A percentile compares a stretch with the other conserved stretches of the same genome.
Conservation (phyloP, 2,113 vertebrate species). For the Lophochroa leadbeateri region DNA sequence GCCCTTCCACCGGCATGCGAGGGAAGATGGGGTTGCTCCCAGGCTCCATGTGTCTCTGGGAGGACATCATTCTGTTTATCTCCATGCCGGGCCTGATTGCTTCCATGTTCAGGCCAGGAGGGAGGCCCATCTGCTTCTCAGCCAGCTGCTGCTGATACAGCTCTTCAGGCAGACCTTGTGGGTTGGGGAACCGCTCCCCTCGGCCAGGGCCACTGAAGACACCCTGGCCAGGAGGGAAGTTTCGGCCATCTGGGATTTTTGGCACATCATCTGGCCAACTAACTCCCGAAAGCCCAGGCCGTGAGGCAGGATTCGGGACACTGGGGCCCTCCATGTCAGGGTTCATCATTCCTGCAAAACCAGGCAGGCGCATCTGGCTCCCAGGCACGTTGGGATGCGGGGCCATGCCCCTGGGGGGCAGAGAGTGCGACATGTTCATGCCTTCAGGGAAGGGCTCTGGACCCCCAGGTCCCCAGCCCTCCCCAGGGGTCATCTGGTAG, state of each 20-base stretch:
- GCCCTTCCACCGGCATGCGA: slow-evolving; percentile 91
- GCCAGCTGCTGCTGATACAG: slow-evolving; percentile 95
- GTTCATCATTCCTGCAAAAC: slow-evolving; percentile 95
- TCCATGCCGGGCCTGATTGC: slow-evolving; percentile 81
- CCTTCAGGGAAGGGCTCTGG: slow-evolving; percentile 91
- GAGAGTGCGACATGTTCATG: slow-evolving; percentile 82
- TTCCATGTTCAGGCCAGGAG: slow-evolving; percentile 90
- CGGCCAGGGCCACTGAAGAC: slow-evolving; percentile 93
- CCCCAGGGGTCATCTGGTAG: slow-evolving; percentile 92
- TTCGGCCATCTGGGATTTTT: slow-evolving; percentile 91
- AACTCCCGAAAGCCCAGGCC: slow-evolving; percentile 87
- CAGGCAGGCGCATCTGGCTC: slow-evolving; percentile 90
- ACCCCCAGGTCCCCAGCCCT: slow-evolving; percentile 90
- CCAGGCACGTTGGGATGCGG: slow-evolving; percentile 82
- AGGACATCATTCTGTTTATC: slow-evolving; percentile 90
- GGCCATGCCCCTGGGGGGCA: slow-evolving; percentile 92
- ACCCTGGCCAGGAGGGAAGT: slow-evolving; percentile 89
- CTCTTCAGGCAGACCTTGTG: slow-evolving; percentile 91
- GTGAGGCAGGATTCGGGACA: slow-evolving; percentile 81
- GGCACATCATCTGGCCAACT: slow-evolving; percentile 97
- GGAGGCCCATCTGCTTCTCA: slow-evolving; percentile 90
- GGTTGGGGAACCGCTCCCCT: slow-evolving; percentile 94
- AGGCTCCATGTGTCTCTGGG: slow-evolving; percentile 92
- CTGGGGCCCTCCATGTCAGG: slow-evolving; percentile 90
- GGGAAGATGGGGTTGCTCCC: slow-evolving; percentile 89